Conservation (phyloP, 1,140 invertebrate species). For the Mizuhopecten yessoensis region DNA sequence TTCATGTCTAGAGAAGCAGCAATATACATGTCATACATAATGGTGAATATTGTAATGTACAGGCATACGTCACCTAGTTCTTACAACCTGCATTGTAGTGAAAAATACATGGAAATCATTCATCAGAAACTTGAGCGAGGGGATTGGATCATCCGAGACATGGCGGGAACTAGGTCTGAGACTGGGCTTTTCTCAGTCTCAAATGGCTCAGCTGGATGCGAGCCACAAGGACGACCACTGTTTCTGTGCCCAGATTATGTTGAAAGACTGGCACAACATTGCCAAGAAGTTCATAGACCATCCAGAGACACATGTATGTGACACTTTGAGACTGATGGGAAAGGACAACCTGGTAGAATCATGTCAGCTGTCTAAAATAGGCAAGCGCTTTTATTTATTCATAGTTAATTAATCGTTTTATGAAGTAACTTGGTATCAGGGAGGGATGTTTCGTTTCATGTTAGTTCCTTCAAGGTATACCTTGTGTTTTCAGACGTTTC, state of each 20-base stretch:
- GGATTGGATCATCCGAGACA: neutral
- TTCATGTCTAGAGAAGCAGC: no score
- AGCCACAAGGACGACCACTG: neutral
- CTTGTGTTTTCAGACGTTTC: neutral
- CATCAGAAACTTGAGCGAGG: neutral
- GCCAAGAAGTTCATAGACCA: slow-evolving; percentile 5
- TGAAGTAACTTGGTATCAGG: neutral
- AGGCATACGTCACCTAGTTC: no score
- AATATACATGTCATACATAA: no score
- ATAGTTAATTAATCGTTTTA: neutral
- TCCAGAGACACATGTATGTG: neutral
- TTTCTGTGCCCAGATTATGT: neutral
- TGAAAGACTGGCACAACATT: slow-evolving; percentile 4
- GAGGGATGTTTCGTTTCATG: no score
- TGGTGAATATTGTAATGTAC: no score
- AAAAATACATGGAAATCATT: neutral
- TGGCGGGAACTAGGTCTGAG: neutral
- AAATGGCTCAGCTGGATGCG: neutral
- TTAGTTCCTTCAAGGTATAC: no score
- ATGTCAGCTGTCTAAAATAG: neutral
- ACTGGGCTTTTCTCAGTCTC: neutral
- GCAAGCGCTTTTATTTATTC: neutral
- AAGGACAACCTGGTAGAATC: neutral
- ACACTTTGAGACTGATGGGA: neutral
- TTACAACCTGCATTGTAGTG: neutral